phyloP scores from a whole-genome alignment of 2,888 invertebrate genomes.

The Scaptomyza flava region DNA sequence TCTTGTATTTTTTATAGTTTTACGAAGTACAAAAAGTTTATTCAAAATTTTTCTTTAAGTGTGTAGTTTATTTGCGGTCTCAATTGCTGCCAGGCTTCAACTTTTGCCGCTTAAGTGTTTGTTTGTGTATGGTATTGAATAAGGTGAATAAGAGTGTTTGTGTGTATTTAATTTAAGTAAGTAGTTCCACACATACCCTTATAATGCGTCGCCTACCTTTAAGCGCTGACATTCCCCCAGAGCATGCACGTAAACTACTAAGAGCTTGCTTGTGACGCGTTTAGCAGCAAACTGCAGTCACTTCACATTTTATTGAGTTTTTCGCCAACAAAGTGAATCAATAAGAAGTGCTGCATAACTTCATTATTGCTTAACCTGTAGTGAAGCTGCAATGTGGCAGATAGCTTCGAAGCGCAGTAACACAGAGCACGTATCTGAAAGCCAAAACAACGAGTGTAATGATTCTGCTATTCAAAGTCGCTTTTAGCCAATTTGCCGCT shows the following conservation, averaged over 20 bases:
- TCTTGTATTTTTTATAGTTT: too few species aligned
- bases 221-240: slow-evolving; percentile 19
- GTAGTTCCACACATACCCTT: slow-evolving; percentile 31
- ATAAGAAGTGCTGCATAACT: slow-evolving; percentile 72
- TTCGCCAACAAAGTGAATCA: slow-evolving; percentile 59
- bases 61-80: slow-evolving; percentile 17
- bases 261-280: slow-evolving; percentile 8
- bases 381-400: slow-evolving; percentile 24
- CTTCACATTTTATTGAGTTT: slow-evolving; percentile 41
- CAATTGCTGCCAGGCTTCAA: slow-evolving; percentile 47
- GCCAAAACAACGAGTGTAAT: slow-evolving; percentile 41
- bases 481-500: slow-evolving; percentile 39
- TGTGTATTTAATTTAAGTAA: slow-evolving; percentile 69
- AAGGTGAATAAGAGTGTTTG: background rate
- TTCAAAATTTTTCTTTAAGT: background rate
- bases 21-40: too few species aligned
- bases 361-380: slow-evolving; percentile 38
- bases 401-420: slow-evolving; percentile 16
- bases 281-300: slow-evolving; percentile 17
- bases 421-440: slow-evolving; percentile 50
- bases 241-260: slow-evolving; percentile 15
- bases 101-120: slow-evolving; percentile 70
- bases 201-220: slow-evolving; percentile 22
- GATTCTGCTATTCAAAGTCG: slow-evolving; percentile 67
- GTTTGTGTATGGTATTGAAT: slow-evolving; percentile 49